phyloP scores from a whole-genome alignment of 1,140 invertebrate species.

The Neomicropteryx cornuta region DNA sequence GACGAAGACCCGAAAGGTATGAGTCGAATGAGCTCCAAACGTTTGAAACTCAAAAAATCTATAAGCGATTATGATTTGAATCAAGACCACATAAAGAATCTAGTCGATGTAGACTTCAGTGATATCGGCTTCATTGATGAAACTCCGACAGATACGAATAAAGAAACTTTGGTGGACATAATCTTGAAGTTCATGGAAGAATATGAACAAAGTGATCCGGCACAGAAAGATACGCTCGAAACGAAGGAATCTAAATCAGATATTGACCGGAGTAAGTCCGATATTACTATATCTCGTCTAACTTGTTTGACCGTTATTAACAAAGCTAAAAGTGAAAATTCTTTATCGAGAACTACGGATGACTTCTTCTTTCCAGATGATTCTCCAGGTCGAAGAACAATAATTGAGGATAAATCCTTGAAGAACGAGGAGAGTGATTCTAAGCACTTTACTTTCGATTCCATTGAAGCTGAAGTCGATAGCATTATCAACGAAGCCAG shows the following conservation, averaged over 20 bases:
- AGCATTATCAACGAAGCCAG: too few species aligned
- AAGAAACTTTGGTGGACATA: constrained; percentile 34
- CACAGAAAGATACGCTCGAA: constrained; percentile 23
- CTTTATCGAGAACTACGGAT: constrained; percentile 30
- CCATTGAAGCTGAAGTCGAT: too few species aligned
- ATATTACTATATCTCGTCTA: constrained; percentile 32
- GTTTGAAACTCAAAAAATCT: too few species aligned
- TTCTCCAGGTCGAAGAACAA: too few species aligned
- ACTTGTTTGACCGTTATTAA: constrained; percentile 35
- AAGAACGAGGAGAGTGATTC: too few species aligned
- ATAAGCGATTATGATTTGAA: too few species aligned
- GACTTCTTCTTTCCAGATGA: too few species aligned
- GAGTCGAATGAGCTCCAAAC: constrained; percentile 22
- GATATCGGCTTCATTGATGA: constrained; percentile 35
- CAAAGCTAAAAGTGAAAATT: constrained; percentile 33
- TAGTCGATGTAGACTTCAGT: constrained; percentile 31
- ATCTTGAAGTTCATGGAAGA: constrained; percentile 36
- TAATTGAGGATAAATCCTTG: too few species aligned
- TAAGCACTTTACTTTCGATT: too few species aligned
- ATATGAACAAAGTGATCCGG: constrained; percentile 23
- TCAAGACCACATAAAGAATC: too few species aligned
- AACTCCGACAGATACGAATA: constrained; percentile 28
- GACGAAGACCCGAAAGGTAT: constrained; percentile 25
- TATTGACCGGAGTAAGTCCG: constrained; percentile 10
- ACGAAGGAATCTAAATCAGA: constrained; percentile 37